Percentiles rank a stretch among this genome's conserved stretches.
phyloP scores from a whole-genome alignment of 2,113 vertebrate genomes.

The Malurus alboscapulatus region DNA sequence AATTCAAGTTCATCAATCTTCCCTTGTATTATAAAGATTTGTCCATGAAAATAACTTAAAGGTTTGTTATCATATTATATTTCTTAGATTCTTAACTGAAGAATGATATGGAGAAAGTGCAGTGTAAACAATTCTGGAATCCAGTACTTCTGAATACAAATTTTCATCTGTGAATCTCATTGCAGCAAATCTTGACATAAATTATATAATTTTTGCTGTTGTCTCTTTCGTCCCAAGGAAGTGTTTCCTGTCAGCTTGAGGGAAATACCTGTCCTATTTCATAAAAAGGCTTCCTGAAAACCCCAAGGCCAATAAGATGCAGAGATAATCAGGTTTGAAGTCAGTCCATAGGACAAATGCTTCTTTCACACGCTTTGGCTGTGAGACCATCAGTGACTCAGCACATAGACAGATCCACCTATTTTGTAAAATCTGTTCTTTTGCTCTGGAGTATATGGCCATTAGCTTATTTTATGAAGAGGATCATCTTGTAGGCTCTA shows the following conservation, averaged over 20 bases:
- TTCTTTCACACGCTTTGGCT: neutral
- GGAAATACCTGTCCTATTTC: neutral
- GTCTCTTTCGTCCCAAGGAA: neutral
- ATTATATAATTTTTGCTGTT: neutral
- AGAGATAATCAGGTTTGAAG: neutral
- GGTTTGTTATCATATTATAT: neutral
- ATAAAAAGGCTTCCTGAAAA: slow-evolving; percentile 27
- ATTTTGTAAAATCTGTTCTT: neutral
- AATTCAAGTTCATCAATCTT: neutral
- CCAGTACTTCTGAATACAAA: neutral
- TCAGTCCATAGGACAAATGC: neutral
- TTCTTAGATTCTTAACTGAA: slow-evolving; percentile 2
- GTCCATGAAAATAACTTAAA: neutral
- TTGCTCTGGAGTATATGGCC: neutral
- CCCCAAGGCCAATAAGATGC: neutral
- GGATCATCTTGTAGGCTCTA: neutral
- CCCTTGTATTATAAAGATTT: neutral
- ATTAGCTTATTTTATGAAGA: neutral
- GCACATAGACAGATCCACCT: neutral
- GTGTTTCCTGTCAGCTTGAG: neutral
- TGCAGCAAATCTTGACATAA: neutral
- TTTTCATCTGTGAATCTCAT: neutral
- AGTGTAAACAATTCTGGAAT: neutral
- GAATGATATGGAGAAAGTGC: neutral
- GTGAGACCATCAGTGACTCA: neutral